Percentiles rank a stretch among this genome's conserved stretches.
These are phyloP conservation scores for Andrena praecox DNA, from an alignment of 2,888 invertebrate genomes.

Conservation along the genomic window DNA sequence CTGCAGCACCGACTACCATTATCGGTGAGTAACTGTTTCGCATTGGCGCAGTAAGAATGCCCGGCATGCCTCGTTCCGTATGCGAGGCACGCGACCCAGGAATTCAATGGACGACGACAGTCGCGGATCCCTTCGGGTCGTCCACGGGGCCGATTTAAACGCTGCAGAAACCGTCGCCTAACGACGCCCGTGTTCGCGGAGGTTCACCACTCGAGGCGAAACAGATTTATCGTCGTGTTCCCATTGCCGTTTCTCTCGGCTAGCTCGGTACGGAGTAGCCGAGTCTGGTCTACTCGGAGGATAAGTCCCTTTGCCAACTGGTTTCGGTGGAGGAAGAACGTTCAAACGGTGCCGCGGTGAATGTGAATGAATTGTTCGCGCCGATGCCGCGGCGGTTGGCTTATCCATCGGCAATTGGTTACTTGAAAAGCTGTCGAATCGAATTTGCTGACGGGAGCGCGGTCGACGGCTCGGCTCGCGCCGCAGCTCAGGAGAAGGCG, in stretches of 20 bases:
- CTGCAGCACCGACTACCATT: conserved; percentile 78
- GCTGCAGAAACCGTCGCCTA: neutral
- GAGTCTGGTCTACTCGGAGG: neutral
- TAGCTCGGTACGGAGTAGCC: neutral
- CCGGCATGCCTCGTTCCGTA: conserved; percentile 48
- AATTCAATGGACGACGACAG: conserved; percentile 46
- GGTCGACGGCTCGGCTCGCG: neutral
- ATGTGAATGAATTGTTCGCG: neutral
- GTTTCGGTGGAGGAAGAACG: neutral
- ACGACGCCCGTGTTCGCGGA: conserved; percentile 1
- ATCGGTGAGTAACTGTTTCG: conserved; percentile 77
- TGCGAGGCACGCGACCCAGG: conserved; percentile 46
- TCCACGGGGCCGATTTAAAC: conserved; percentile 5
- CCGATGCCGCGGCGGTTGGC: neutral
- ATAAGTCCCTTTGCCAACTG: neutral
- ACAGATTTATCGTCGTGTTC: neutral
- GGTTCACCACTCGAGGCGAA: neutral
- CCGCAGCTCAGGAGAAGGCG: neutral
- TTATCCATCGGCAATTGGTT: neutral
- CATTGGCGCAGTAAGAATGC: conserved; percentile 52
- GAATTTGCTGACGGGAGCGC: neutral
- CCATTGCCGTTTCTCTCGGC: neutral
- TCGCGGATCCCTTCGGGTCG: conserved; percentile 25
- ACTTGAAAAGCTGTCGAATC: neutral
- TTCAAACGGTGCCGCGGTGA: neutral